Base-by-base conservation (phyloP, 1,140 invertebrate species). In the Trissolcus basalis region DNA sequence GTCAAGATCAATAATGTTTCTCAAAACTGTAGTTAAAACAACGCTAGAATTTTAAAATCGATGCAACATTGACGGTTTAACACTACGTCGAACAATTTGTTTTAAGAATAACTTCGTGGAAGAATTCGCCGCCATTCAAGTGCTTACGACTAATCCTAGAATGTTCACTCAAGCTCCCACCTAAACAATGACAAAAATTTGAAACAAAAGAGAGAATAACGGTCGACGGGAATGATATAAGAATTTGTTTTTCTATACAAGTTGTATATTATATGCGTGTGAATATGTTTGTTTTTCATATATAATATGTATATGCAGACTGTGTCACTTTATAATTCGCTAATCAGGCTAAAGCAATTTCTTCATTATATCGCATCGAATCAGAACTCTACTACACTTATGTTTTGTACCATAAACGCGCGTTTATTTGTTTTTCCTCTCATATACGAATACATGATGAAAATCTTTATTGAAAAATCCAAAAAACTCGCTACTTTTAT, bases 91-190 rank as follows among this genome's bases (percentile, higher is more conserved):
- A 77, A 77, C 67, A 71, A 27, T 27, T 68, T 58, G 53, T 59
- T 9, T 63, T 67, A 55, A 59, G 53, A 73, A 82, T 72, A 80
- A 83, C 81, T 83, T 85, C 78, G 78, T 83, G 84, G 78, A 86
- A 86, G 84, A 86, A 81, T 86, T 84, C 78, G 78, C 82, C 83
- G 82, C 82, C 82, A 81, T 81, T 81, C 73, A 70, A 81, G 60
- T 79, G 77, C 64, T 79, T 75, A 81, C 83, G 84, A 84, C 64
- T 82, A 85, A 83, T 80, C 67, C 72, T 82, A 83, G 71, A 79
- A 72, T 64, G 54, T 54, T 43, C 63, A 64, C 54, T 61, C 79
- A 75, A 56, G 68, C 14, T 80, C 48, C 56, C 49, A 49, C 14
- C 75, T 80, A 82, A 81, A 78, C 68, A 72, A 80, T 79, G 71